Conservation (phyloP, 2,797 vertebrate species). For the Sebastes iracundus region DNA sequence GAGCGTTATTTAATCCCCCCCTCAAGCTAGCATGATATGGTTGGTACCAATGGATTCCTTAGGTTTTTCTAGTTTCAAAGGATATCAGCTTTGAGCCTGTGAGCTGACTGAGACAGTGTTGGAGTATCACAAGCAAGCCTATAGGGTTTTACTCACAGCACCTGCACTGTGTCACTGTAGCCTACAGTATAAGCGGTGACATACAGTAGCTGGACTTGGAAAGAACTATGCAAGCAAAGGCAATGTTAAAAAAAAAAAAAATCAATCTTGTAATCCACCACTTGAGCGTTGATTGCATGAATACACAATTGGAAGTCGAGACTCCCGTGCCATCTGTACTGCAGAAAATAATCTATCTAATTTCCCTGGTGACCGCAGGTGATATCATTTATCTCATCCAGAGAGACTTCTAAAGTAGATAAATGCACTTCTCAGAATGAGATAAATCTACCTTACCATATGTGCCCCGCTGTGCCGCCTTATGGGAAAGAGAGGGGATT, state of each 20-base stretch:
- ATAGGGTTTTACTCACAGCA: neutral
- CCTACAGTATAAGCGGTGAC: neutral
- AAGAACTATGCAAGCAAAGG: slow-evolving; percentile 1
- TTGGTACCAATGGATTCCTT: too few species aligned
- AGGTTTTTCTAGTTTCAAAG: too few species aligned
- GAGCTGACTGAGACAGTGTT: neutral
- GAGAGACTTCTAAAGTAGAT: slow-evolving; percentile 72
- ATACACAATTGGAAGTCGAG: slow-evolving; percentile 51
- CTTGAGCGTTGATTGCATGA: slow-evolving; percentile 55
- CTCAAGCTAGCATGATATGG: too few species aligned
- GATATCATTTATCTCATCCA: slow-evolving; percentile 76
- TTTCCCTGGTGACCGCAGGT: slow-evolving; percentile 75
- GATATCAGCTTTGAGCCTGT: too few species aligned
- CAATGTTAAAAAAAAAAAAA: slow-evolving; percentile 18
- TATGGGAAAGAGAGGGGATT: slow-evolving; percentile 38
- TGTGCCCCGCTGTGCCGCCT: slow-evolving; percentile 56
- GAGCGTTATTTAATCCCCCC: too few species aligned
- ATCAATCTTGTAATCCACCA: slow-evolving; percentile 41
- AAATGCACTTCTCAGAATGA: slow-evolving; percentile 71
- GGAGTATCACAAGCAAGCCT: neutral
- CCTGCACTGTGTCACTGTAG: neutral
- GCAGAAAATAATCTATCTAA: slow-evolving; percentile 77
- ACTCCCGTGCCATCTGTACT: slow-evolving; percentile 68
- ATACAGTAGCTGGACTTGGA: neutral
- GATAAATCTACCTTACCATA: slow-evolving; percentile 69